Evolutionary conservation across 2,888 invertebrate genomes (phyloP).

Genomic region (Pachydiplax longipennis): DNA sequence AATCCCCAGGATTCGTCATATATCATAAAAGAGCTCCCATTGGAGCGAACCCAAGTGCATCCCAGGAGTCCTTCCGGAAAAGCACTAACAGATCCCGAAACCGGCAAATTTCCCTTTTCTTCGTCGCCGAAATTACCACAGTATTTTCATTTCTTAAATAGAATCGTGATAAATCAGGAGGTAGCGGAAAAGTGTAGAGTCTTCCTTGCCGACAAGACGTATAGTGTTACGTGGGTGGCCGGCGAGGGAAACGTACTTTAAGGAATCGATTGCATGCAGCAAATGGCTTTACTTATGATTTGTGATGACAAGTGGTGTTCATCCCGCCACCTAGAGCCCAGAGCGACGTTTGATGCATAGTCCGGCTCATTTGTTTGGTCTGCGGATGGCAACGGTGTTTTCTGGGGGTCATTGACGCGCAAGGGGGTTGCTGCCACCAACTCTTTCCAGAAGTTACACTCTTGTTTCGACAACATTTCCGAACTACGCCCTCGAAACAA

Average conservation of each 20-base stretch:
- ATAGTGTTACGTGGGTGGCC: constrained; percentile 37
- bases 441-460: constrained; percentile 39
- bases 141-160: not conserved
- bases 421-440: constrained; percentile 15
- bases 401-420: constrained; percentile 36
- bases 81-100: not conserved
- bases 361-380: constrained; percentile 25
- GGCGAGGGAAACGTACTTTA: constrained; percentile 34
- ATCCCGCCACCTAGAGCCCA: constrained; percentile 39
- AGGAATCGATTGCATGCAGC: constrained; percentile 38
- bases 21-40: not conserved
- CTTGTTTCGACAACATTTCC: constrained; percentile 14
- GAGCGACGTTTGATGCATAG: constrained; percentile 38
- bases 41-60: not conserved
- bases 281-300: constrained; percentile 44
- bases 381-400: constrained; percentile 19
- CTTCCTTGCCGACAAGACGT: constrained; percentile 8
- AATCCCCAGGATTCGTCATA: not conserved
- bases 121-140: not conserved
- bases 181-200: constrained; percentile 20
- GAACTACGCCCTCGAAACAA: constrained; percentile 36
- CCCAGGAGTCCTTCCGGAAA: not conserved
- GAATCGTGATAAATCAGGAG: not conserved
- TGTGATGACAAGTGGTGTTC: constrained; percentile 43
- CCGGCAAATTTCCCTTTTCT: not conserved